Evolutionary conservation across 2,888 invertebrate species (phyloP).

Genomic region (Ophion ventricosus): DNA sequence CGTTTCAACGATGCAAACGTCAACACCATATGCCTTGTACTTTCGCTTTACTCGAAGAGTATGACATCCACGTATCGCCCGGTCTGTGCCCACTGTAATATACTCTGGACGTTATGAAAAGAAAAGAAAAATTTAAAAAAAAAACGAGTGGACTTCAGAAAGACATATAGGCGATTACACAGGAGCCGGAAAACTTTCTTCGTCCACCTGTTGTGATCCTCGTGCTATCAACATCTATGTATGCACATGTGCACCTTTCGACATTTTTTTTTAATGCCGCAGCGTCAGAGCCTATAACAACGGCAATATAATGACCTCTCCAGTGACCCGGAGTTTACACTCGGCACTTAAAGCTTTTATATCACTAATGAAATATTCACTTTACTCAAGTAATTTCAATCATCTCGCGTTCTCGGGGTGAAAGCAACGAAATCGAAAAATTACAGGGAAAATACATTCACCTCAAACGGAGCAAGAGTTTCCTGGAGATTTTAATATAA

Average conservation of each 20-base stretch:
- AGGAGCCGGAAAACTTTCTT: slow-evolving; percentile 53
- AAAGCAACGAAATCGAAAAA: slow-evolving; percentile 8
- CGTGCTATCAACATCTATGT: neutral
- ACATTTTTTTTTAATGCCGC: slow-evolving; percentile 23
- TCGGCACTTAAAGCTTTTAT: slow-evolving; percentile 34
- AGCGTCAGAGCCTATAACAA: slow-evolving; percentile 32
- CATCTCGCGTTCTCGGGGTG: slow-evolving; percentile 14
- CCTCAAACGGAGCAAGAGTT: neutral
- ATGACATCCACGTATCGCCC: slow-evolving; percentile 51
- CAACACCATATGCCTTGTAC: slow-evolving; percentile 18
- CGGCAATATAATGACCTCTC: slow-evolving; percentile 50
- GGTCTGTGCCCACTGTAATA: slow-evolving; percentile 34
- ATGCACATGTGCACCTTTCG: slow-evolving; percentile 11
- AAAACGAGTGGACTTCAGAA: slow-evolving; percentile 28
- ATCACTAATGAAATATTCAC: slow-evolving; percentile 39
- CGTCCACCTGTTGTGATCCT: slow-evolving; percentile 57
- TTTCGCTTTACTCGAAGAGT: slow-evolving; percentile 63
- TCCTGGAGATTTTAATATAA: neutral
- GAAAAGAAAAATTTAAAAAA: too few species aligned
- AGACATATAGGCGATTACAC: slow-evolving; percentile 3
- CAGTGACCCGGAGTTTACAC: slow-evolving; percentile 49
- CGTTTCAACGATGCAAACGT: too few species aligned
- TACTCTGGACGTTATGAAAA: slow-evolving; percentile 50
- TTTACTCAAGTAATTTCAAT: slow-evolving; percentile 40
- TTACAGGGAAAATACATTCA: neutral